phyloP scores from a whole-genome alignment of 2,888 invertebrate genomes.

The Pyrochroa serraticornis region DNA sequence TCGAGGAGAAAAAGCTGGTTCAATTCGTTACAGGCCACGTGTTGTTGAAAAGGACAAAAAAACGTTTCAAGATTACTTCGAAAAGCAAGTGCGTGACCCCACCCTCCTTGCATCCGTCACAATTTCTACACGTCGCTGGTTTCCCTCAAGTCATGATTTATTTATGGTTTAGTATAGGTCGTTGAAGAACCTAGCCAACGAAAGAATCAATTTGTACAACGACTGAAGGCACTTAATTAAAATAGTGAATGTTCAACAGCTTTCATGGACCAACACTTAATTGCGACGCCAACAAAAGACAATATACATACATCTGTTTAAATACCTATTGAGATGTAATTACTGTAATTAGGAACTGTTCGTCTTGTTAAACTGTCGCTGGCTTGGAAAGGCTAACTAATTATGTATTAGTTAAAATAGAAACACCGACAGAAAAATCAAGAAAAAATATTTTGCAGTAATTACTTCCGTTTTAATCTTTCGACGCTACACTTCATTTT shows the following conservation, averaged over 20 bases:
- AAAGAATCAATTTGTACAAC: background rate
- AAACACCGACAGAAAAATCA: no score
- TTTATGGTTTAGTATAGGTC: no score
- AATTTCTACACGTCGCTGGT: conserved; percentile 6
- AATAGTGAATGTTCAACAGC: no score
- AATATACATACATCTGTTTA: conserved; percentile 3
- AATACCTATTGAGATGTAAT: conserved; percentile 14
- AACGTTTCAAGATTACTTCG: no score
- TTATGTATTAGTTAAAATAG: no score
- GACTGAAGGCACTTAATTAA: no score
- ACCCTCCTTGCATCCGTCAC: background rate
- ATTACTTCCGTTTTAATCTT: no score
- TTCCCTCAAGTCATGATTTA: conserved; percentile 2
- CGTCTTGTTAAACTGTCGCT: conserved; percentile 14
- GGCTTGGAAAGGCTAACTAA: no score
- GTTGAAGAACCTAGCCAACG: background rate
- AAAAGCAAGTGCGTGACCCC: no score
- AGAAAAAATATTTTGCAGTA: no score
- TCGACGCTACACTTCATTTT: no score
- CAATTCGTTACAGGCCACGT: background rate
- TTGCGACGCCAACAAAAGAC: conserved; percentile 8
- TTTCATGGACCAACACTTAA: conserved; percentile 13
- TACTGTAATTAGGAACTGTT: conserved; percentile 14
- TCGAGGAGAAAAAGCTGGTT: no score
- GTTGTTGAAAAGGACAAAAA: background rate